Evolutionary conservation across 37 sponge, comb jelly and placozoan genomes (phyloP), one percentile per base, ranked within the genome.

Genomic region (Trichoplax adhaerens): DNA sequence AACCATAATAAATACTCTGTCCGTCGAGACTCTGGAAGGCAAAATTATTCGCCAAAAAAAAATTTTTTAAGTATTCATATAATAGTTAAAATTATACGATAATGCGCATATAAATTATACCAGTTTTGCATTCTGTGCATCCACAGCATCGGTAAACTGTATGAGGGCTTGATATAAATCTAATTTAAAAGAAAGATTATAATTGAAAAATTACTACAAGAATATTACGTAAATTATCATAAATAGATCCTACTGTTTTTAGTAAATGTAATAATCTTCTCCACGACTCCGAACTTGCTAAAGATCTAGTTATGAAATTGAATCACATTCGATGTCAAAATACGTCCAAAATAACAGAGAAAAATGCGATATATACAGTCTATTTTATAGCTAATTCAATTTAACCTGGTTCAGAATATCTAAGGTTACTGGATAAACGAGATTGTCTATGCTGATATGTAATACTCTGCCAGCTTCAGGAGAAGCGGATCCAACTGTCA

Each of bases 1-100:
- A 94, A 4, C 95, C 91, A 71, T 83, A 85, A 75, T 89, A 94
- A 48, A 94, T 81, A 65, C 89, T 89, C 77, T 83, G 95, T 47
- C 88, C 87, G 81, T 94, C 83, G 63, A 94, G 76, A 46, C 76
- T 65, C 95, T 94, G 71, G 3, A 54, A 55, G 2, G 53, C 54
- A 10, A 46, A 74, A 48, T 7, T 66, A 52, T 66, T 66, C 47
- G 68, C 52, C 7, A 66, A 66, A 66, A 50, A 12, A 66, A 50
- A 5, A 66, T 12, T 10, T 66, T 50, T 66, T 60, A 12, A 12
- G 10, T 12, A 12, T 60, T 60, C 12, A 12, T 60, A 12, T 12
- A 12, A 60, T 12, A 29, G 29, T 29, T 29, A 29, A 29, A 29
- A 29, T 29, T 29, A 29, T 29, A 29, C 29, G 29, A 68, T 69